A percentile compares a stretch with the other conserved stretches of the same genome.
Evolutionary conservation across 2,888 invertebrate genomes (phyloP).

Genomic region (Ernsta delagoae): DNA sequence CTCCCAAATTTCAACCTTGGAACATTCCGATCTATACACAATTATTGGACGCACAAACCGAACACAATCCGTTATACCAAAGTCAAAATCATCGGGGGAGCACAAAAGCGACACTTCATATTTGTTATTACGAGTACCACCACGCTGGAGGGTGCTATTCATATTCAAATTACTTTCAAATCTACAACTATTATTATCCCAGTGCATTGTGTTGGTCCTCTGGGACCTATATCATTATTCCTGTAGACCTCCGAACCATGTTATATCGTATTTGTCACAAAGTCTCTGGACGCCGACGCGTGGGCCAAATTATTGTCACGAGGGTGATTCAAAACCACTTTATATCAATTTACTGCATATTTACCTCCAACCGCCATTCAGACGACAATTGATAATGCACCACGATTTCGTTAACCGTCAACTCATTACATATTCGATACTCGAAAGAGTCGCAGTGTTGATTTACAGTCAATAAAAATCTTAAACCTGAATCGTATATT

Average conservation of each 20-base stretch:
- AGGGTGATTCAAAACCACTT: conserved; percentile 73
- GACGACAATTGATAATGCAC: conserved; percentile 62
- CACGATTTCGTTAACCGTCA: conserved; percentile 61
- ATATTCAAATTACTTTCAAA: conserved; percentile 84
- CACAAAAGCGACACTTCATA: conserved; percentile 81
- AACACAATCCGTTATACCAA: conserved; percentile 72
- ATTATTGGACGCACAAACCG: conserved; percentile 62
- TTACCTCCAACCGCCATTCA: conserved; percentile 64
- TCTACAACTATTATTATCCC: conserved; percentile 84
- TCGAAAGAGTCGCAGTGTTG: conserved; percentile 54
- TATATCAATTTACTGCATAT: conserved; percentile 78
- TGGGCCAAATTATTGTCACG: conserved; percentile 66
- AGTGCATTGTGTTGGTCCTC: conserved; percentile 77
- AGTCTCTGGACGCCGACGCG: conserved; percentile 61
- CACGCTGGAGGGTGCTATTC: conserved; percentile 81
- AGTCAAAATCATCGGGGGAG: conserved; percentile 76
- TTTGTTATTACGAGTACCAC: conserved; percentile 81
- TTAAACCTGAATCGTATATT: conserved; percentile 58
- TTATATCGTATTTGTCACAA: conserved; percentile 65
- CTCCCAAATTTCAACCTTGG: conserved; percentile 30
- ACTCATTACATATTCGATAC: conserved; percentile 52
- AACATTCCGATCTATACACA: conserved; percentile 54
- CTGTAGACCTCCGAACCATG: conserved; percentile 76
- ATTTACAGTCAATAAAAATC: conserved; percentile 58
- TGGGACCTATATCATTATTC: conserved; percentile 81